Evolutionary conservation across 2,797 vertebrate genomes (phyloP).

Genomic region (Anguilla obscura): DNA sequence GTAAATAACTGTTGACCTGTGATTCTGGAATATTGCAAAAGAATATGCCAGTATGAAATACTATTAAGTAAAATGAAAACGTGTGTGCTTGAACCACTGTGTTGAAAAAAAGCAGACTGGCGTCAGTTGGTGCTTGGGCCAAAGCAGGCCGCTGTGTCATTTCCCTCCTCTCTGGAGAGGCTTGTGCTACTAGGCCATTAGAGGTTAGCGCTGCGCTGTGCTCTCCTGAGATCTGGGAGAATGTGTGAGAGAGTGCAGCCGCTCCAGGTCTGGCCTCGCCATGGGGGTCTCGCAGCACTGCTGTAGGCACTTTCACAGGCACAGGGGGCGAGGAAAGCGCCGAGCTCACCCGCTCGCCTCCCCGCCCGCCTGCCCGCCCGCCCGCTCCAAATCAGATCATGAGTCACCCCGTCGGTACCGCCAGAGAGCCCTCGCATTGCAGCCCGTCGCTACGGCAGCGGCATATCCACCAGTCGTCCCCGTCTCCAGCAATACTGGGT

Average conservation of each 20-base stretch:
- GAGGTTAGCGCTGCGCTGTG: slow-evolving; percentile 12
- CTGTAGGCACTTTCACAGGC: slow-evolving; percentile 87
- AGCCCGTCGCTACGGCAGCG: neutral
- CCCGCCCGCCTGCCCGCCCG: slow-evolving; percentile 64
- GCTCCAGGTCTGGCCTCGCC: slow-evolving; percentile 81
- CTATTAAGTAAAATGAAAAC: neutral
- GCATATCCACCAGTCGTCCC: neutral
- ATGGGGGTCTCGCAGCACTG: slow-evolving; percentile 80
- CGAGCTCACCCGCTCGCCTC: slow-evolving; percentile 59
- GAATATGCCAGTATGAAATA: neutral
- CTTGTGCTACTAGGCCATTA: neutral
- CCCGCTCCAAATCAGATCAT: slow-evolving; percentile 61
- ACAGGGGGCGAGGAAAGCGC: slow-evolving; percentile 74
- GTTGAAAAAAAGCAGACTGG: neutral
- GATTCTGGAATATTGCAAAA: neutral
- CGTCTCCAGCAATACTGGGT: too few species aligned
- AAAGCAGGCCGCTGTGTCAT: neutral
- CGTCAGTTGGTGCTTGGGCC: neutral
- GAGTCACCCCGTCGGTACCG: neutral
- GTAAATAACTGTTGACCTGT: neutral
- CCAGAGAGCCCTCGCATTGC: neutral
- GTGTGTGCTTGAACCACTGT: neutral
- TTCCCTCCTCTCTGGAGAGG: neutral
- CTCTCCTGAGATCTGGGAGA: slow-evolving; percentile 56
- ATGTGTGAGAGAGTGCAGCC: slow-evolving; percentile 73